A percentile compares a stretch with the other conserved stretches of the same genome.
Evolutionary conservation across 92 coral and sea anemone species (phyloP).

Genomic region (Umimayanthus kanabou): DNA sequence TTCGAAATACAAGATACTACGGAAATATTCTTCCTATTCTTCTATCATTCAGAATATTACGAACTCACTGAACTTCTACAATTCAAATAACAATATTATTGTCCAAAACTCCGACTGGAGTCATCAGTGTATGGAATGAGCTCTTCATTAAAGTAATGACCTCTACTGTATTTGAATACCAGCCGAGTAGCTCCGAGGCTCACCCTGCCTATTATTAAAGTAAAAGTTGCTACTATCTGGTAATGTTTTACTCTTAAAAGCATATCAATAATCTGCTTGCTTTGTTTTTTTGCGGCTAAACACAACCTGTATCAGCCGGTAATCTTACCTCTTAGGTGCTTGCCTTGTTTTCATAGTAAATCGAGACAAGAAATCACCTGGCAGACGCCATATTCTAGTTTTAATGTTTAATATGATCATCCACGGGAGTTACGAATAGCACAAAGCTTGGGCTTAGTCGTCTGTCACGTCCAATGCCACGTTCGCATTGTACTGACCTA

Average conservation of each 20-base stretch:
- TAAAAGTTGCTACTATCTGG: not conserved
- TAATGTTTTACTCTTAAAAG: not conserved
- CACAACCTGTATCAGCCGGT: not conserved
- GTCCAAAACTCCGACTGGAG: not conserved
- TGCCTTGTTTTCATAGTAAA: conserved; percentile 30
- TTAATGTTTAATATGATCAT: conserved; percentile 12
- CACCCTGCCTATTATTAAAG: not conserved
- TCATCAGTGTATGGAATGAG: not conserved
- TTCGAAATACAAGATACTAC: not conserved
- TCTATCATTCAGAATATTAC: not conserved
- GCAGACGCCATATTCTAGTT: not conserved
- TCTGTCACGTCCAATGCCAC: conserved; percentile 21
- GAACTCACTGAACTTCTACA: not conserved
- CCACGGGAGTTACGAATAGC: not conserved
- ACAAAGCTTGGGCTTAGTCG: not conserved
- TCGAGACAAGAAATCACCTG: conserved; percentile 17
- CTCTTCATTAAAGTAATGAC: not conserved
- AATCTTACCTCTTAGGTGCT: not conserved
- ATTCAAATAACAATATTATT: not conserved
- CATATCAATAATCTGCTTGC: not conserved
- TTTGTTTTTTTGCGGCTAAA: not conserved
- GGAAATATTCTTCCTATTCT: conserved; percentile 7
- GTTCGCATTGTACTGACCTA: not conserved
- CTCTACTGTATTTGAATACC: not conserved
- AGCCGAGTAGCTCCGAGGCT: not conserved